Evolutionary conservation across 53 echinoderm and acorn worm genomes (phyloP), one percentile per base, ranked within the genome.

Genomic region (Mesocentrotus franciscanus): DNA sequence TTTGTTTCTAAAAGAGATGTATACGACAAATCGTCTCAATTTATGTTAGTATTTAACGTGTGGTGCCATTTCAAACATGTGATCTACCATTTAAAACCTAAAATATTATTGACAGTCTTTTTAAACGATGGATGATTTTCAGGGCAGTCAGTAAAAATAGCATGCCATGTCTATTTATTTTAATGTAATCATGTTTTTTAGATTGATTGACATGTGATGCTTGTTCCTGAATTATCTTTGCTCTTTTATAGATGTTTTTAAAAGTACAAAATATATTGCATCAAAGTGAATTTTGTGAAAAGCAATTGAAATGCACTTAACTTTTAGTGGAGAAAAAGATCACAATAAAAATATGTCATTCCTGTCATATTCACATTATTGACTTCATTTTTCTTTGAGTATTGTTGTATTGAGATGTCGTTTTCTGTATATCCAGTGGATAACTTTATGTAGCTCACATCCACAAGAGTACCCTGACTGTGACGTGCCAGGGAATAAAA

Each of bases 401-500:
- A 20, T 42, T 22, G 36, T 39, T 16, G 22, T 81, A 36, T 20
- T 5, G 10, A 79, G 79, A 85, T 29, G 58, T 87, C 10, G 1
- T 27, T 5, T 58, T 87, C n/a, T 27, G 10, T n/a, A 58, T n/a
- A 18, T 57, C 57, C 4, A 87, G 58, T 87, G 57, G 13, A 26
- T 20, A 27, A 58, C n/a, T 58, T 58, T 13, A 87, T 87, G 58
- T 87, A 87, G n/a, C 24, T 57, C 56, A 87, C 27, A 87, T 57
- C 36, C 42, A 57, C 56, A n/a, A 57, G 64, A 66, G 66, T 16
- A 34, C 18, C 91, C 15, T 91, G 57, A 9, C 36, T 91, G 36
- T 66, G 34, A 91, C 91, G 66, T 61, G 91, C 32, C 91, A 66
- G 1, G 42, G 66, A 91, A 91, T 64, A 91, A 14, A 91, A 91